A percentile compares a stretch with the other conserved stretches of the same genome.
Conservation (phyloP, 2,888 invertebrate species). For the Lasioglossum villosulum region DNA sequence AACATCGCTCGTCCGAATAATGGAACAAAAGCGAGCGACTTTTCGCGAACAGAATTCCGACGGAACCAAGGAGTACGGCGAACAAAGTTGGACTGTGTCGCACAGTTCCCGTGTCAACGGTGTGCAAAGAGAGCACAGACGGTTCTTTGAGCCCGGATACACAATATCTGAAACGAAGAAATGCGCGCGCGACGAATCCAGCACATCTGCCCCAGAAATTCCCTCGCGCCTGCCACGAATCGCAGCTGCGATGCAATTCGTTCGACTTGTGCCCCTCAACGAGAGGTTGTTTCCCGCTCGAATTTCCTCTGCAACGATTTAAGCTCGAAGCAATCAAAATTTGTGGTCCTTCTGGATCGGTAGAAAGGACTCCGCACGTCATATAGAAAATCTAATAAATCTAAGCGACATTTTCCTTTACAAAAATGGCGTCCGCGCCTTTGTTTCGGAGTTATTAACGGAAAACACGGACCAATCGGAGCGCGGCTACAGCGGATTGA, state of each 20-base stretch:
- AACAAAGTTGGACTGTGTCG: conserved; percentile 1
- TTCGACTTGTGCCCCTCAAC: conserved; percentile 21
- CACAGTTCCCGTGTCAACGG: not conserved
- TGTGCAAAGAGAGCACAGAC: not conserved
- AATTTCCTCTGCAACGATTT: not conserved
- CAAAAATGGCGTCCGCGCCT: too few species aligned
- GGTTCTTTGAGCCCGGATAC: conserved; percentile 8
- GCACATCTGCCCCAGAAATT: conserved; percentile 31
- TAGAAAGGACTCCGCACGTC: too few species aligned
- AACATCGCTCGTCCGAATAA: not conserved
- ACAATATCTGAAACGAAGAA: conserved; percentile 27
- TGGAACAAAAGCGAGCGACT: not conserved
- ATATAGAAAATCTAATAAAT: too few species aligned
- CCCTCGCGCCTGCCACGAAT: not conserved
- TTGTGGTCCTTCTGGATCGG: not conserved
- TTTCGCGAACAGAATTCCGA: not conserved
- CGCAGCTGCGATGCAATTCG: conserved; percentile 10
- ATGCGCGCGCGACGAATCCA: conserved; percentile 31
- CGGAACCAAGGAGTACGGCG: not conserved
- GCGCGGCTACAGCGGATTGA: too few species aligned
- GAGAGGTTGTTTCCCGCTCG: not conserved
- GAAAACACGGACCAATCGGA: too few species aligned
- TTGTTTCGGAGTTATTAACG: too few species aligned
- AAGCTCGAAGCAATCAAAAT: not conserved
- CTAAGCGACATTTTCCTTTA: too few species aligned